A percentile compares a stretch with the other conserved stretches of the same genome.
These are phyloP conservation scores for Gadopsis marmoratus DNA, from an alignment of 2,797 vertebrate species.

Conservation along the genomic window DNA sequence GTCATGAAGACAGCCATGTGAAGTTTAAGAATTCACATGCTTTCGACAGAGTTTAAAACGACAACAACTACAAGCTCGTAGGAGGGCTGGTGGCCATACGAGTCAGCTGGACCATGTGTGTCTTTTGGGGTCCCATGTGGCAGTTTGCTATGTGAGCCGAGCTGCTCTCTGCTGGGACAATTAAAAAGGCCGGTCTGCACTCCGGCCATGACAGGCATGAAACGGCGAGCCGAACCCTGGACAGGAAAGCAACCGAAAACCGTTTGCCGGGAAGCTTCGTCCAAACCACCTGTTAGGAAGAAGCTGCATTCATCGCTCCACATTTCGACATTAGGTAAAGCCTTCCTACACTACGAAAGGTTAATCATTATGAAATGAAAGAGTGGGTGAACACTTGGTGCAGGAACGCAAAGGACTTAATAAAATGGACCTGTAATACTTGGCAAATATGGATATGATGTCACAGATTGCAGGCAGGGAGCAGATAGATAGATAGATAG, in stretches of 20 bases:
- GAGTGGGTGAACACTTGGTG: neutral
- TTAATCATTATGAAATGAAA: neutral
- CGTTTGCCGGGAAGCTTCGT: neutral
- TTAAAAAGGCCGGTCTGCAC: slow-evolving; percentile 7
- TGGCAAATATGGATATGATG: neutral
- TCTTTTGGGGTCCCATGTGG: slow-evolving; percentile 4
- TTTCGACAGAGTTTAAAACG: neutral
- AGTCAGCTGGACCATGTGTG: slow-evolving; percentile 7
- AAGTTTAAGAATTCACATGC: neutral
- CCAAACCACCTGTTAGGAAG: slow-evolving; percentile 9
- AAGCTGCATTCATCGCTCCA: neutral
- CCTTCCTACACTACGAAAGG: neutral
- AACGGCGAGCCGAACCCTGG: neutral
- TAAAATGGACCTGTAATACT: neutral
- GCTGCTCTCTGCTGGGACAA: slow-evolving; percentile 9
- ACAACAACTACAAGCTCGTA: neutral
- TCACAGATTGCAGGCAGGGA: slow-evolving; percentile 5
- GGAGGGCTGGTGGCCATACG: neutral
- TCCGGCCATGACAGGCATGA: neutral
- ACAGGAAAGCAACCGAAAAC: neutral
- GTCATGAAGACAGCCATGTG: neutral
- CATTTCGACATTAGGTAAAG: neutral
- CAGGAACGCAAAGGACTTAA: neutral
- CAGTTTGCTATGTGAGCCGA: slow-evolving; percentile 15
- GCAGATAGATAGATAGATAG: slow-evolving; percentile 27